phyloP scores from a whole-genome alignment of 2,113 vertebrate species.

The Taxidea taxus region DNA sequence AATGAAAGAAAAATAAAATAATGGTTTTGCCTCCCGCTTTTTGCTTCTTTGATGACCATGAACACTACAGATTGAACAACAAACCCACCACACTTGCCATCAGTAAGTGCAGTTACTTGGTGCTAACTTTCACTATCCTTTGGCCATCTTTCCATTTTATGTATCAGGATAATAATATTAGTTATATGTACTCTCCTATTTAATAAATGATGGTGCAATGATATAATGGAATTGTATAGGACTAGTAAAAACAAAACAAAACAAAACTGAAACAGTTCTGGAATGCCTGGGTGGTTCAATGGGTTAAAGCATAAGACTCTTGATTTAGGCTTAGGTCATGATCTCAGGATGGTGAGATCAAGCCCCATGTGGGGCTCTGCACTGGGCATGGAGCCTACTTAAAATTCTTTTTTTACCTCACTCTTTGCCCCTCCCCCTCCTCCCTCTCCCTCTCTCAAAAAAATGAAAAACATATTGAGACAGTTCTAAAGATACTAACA shows the following conservation, averaged over 20 bases:
- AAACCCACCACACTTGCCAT: neutral
- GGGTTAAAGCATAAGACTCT: neutral
- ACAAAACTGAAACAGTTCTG: neutral
- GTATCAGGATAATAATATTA: neutral
- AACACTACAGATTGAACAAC: neutral
- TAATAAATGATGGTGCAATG: neutral
- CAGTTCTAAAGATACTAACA: neutral
- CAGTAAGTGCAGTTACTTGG: neutral
- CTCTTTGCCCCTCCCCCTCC: neutral
- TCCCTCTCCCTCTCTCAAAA: neutral
- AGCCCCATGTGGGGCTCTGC: neutral
- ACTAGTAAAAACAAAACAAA: neutral
- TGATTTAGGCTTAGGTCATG: neutral
- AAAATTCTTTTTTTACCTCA: neutral
- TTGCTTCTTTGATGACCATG: neutral
- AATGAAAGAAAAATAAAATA: conserved; percentile 32
- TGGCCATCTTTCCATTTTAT: neutral
- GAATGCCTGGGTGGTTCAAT: neutral
- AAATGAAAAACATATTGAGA: neutral
- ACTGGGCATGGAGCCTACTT: neutral
- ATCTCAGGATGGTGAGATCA: neutral
- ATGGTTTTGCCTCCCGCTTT: neutral
- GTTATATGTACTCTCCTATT: neutral
- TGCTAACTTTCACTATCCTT: neutral
- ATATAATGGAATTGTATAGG: neutral